Evolutionary conservation across 2,888 invertebrate genomes (phyloP), one percentile per base, ranked within the genome.

Genomic region (Andrena minutula): DNA sequence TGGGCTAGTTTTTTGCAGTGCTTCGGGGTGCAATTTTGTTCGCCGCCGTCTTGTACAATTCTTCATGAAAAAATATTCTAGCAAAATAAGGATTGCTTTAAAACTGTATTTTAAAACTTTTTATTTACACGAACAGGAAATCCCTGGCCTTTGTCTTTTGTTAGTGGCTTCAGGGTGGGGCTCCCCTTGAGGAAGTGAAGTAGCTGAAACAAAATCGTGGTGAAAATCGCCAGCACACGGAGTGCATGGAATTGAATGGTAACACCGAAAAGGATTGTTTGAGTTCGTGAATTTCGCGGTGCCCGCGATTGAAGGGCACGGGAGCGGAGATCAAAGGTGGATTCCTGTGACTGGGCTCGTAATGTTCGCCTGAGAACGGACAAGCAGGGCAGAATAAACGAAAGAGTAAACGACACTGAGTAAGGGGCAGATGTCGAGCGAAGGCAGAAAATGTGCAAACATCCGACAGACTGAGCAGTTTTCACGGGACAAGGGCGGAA

Each of bases 381-480:
- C 8, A 53, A 65, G 49, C 51, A 32, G 28, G 12, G 1, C n/a
- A 30, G 68, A 61, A 60, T 60, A 47, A 35, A 32, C 12, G 64
- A 23, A 6, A 8, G 69, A 65, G 61, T 26, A 70, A 70, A 66
- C 49, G 71, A 71, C 73, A 79, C 35, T 16, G 64, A 8, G 47
- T 30, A 74, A 65, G 26, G 26, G 32, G 71, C 65, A 76, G 70
- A 47, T 70, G 70, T 79, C 73, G 64, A 63, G 61, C 35, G 68
- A 72, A 64, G 77, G 75, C 30, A 53, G 80, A 53, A 85, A 87
- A 85, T 73, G 83, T 75, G 78, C 80, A 72, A 79, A 83, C 74
- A 82, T 79, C 82, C 65, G 82, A 78, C 80, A 79, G 79, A 74
- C 79, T 75, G 77, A 72, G 61, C 85, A 61, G 79, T 76, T 78